Percentiles rank a stretch among this genome's conserved stretches.
Conservation (phyloP, 2,888 invertebrate species). For the Horisme vitalbata region DNA sequence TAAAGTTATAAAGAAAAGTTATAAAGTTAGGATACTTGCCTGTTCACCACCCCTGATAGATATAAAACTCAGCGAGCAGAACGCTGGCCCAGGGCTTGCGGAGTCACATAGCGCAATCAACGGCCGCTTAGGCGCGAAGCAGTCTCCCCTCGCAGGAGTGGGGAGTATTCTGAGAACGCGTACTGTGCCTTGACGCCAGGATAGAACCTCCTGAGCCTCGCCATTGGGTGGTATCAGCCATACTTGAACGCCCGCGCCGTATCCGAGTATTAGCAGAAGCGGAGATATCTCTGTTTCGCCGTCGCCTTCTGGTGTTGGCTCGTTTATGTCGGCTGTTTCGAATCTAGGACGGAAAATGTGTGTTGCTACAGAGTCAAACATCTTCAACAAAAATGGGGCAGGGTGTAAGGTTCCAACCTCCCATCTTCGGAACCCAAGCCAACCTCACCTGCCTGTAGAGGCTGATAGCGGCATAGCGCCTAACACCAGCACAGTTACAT, state of each 20-base stretch:
- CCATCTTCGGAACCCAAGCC: too few species aligned
- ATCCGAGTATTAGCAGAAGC: constrained; percentile 91
- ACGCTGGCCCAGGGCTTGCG: constrained; percentile 89
- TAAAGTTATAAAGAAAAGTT: too few species aligned
- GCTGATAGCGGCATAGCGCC: too few species aligned
- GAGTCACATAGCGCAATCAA: constrained; percentile 95
- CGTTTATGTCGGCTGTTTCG: constrained; percentile 93
- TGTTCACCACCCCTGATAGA: constrained; percentile 92
- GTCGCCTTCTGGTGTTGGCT: constrained; percentile 87
- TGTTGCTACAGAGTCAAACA: too few species aligned
- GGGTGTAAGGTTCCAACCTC: too few species aligned
- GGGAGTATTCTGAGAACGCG: constrained; percentile 92
- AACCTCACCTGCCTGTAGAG: too few species aligned
- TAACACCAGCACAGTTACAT: too few species aligned
- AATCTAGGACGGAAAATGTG: constrained; percentile 77
- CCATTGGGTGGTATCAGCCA: constrained; percentile 95
- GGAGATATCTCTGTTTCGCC: constrained; percentile 89
- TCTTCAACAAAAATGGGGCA: too few species aligned
- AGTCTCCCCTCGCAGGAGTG: constrained; percentile 89
- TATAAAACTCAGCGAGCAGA: constrained; percentile 91
- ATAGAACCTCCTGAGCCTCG: constrained; percentile 96
- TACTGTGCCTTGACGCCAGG: constrained; percentile 96
- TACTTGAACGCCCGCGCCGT: constrained; percentile 84
- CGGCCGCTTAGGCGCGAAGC: constrained; percentile 91
- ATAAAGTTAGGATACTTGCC: too few species aligned